Base-by-base conservation (phyloP, 2,888 invertebrate genomes). In the Melinopterus prodromus region DNA sequence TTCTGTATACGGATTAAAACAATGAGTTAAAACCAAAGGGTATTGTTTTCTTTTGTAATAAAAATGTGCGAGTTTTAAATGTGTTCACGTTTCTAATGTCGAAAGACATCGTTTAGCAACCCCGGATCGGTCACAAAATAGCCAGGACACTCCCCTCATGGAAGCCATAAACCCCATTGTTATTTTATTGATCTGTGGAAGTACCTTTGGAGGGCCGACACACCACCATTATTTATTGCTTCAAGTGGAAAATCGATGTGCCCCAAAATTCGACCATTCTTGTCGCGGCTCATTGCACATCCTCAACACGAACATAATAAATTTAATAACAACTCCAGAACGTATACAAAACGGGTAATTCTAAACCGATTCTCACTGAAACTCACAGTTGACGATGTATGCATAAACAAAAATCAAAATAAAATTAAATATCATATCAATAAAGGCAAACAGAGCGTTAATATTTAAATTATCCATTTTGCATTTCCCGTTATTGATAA, bases 121-220 rank as follows among this genome's bases (percentile, higher is more conserved):
- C 53, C 12, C 53, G 53, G 53, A 53, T 53, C 7, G 7, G 12
- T 53, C 12, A 53, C 53, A 53, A 12, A 53, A 53, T 53, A 53
- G 53, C 12, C 53, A 53, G 53, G 53, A 53, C 7, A 6, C 9
- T 53, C 53, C 53, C 53, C 53, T 53, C 53, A 53, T 53, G 53
- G 53, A 53, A 53, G 53, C 53, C 53, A 53, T 53, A 53, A 53
- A 53, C 53, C 53, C 53, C 53, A 53, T 53, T 53, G 53, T 53
- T 53, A 53, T 53, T 53, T 53, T 53, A 53, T 53, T 53, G 53
- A 53, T 53, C 53, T 53, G 53, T 53, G 12, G 12, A 53, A 53
- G 53, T 53, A 53, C 53, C 53, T 53, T 12, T 53, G 53, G 53
- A 53, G 53, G 53, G 53, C 53, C 53, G 53, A 7, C 53, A 53